Evolutionary conservation across 2,797 vertebrate genomes (phyloP).

Genomic region (Rhynchonycteris naso): DNA sequence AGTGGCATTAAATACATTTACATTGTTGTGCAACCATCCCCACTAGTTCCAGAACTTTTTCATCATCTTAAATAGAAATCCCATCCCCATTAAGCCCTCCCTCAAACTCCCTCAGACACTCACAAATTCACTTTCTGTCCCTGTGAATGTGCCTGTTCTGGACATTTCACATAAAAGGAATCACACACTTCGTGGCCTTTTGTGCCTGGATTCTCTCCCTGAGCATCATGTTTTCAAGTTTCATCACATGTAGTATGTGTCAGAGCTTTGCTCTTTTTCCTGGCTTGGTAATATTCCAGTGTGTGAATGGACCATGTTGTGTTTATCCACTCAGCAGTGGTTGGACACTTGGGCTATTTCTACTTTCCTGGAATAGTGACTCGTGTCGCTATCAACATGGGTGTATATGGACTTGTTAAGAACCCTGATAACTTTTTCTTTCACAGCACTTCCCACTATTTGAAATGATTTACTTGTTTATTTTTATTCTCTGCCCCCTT

Average conservation of each 20-base stretch:
- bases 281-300: neutral
- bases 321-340: neutral
- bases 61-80: neutral
- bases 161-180: neutral
- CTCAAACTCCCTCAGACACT: too few species aligned
- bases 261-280: neutral
- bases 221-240: neutral
- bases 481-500: neutral
- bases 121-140: neutral
- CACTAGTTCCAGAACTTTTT: neutral
- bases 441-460: neutral
- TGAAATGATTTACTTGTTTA: constrained; percentile 10
- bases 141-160: neutral
- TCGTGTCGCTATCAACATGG: neutral
- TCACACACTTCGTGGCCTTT: neutral
- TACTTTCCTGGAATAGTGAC: neutral
- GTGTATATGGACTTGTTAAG: neutral
- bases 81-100: neutral
- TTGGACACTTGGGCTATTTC: neutral
- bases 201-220: neutral
- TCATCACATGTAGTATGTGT: neutral
- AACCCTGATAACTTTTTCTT: neutral
- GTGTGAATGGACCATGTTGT: neutral
- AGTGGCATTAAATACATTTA: neutral
- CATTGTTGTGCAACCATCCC: neutral